phyloP scores from a whole-genome alignment of 1,140 invertebrate species.

The Drosophila leontia region DNA sequence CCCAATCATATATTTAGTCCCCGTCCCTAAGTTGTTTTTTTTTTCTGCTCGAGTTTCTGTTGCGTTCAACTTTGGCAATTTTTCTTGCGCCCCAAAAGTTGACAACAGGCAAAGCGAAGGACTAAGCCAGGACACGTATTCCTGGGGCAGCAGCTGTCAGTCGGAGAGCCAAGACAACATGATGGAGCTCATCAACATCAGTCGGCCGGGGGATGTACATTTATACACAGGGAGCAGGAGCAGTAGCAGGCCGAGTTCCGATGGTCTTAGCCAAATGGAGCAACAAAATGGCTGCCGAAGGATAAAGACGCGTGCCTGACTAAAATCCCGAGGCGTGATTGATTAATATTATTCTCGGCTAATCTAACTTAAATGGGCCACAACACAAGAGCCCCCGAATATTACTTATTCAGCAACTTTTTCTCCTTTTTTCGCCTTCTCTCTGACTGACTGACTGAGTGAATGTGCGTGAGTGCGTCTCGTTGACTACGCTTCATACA shows the following conservation, averaged over 20 bases:
- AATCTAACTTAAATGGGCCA: conserved; percentile 83
- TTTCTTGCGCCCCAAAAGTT: conserved; percentile 71
- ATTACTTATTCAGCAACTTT: conserved; percentile 82
- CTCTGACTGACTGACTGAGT: conserved; percentile 16
- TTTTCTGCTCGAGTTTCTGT: background rate
- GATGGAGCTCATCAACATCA: conserved; percentile 77
- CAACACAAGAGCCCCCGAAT: conserved; percentile 37
- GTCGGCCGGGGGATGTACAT: conserved; percentile 16
- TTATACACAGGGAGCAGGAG: background rate
- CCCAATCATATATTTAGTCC: conserved; percentile 58
- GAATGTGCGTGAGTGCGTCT: conserved; percentile 67
- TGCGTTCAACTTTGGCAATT: conserved; percentile 66
- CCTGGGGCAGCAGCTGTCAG: conserved; percentile 64
- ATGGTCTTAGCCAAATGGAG: conserved; percentile 73
- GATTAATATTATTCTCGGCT: conserved; percentile 84
- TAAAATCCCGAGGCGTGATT: conserved; percentile 80
- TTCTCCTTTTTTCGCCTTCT: conserved; percentile 1
- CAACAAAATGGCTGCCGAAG: conserved; percentile 70
- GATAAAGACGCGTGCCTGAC: conserved; percentile 40
- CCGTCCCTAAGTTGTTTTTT: conserved; percentile 11
- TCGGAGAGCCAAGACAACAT: conserved; percentile 55
- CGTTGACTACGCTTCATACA: conserved; percentile 82
- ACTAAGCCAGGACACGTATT: conserved; percentile 79
- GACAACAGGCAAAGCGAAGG: conserved; percentile 56
- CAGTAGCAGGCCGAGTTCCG: conserved; percentile 29